Percentiles rank a stretch among this genome's conserved stretches.
phyloP scores from a whole-genome alignment of 2,888 invertebrate species.

The Rotaria magnacalcarata region DNA sequence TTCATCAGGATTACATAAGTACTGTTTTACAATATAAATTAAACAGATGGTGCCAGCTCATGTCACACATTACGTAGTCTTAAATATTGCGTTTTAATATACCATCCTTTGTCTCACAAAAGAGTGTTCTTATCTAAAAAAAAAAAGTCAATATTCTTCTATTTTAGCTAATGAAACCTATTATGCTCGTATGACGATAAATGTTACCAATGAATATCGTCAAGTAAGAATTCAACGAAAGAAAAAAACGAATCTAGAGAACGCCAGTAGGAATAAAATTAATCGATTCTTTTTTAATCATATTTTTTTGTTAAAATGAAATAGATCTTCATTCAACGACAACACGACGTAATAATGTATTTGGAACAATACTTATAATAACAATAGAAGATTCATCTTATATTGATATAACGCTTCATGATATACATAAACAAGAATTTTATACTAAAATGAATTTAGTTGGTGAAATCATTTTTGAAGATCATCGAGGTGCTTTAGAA shows the following conservation, averaged over 20 bases:
- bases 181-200: background rate
- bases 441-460: conserved; percentile 34
- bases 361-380: background rate
- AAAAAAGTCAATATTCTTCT: background rate
- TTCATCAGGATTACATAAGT: no score
- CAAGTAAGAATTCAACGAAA: background rate
- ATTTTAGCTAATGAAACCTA: background rate
- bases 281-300: no score
- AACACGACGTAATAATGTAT: background rate
- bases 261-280: background rate
- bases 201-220: background rate
- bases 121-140: no score
- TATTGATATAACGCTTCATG: background rate
- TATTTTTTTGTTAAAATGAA: background rate
- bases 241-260: background rate
- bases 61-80: no score
- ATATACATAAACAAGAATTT: conserved; percentile 29
- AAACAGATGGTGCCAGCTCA: no score
- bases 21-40: no score
- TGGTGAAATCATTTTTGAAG: conserved; percentile 28
- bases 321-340: conserved; percentile 11
- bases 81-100: no score
- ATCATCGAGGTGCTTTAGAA: conserved; percentile 28
- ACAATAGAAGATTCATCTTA: background rate
- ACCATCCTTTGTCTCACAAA: no score